phyloP scores from a whole-genome alignment of 2,888 invertebrate genomes.

The Lydus trimaculatus region DNA sequence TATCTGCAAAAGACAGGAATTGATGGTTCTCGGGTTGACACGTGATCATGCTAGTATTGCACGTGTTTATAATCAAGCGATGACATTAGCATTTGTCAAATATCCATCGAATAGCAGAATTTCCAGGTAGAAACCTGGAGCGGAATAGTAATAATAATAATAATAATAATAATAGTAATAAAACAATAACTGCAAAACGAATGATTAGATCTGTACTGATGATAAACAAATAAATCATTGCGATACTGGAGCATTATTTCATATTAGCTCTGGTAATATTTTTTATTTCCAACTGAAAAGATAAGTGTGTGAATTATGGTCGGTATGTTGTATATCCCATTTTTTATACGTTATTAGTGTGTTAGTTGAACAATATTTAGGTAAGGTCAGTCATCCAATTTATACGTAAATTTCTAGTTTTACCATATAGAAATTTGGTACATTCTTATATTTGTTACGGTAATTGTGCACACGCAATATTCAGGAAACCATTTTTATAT shows the following conservation, averaged over 20 bases:
- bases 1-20: conserved; percentile 32
- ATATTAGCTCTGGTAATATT: background rate
- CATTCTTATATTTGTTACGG: background rate
- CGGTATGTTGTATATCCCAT: background rate
- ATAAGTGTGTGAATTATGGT: conserved; percentile 7
- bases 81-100: conserved; percentile 28
- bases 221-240: background rate
- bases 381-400: background rate
- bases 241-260: background rate
- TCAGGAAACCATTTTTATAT: conserved; percentile 18
- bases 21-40: conserved; percentile 35
- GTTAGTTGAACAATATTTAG: background rate
- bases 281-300: background rate
- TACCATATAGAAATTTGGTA: background rate
- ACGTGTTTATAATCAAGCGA: conserved; percentile 31
- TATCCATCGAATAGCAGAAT: conserved; percentile 8
- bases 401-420: background rate
- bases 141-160: no score
- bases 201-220: background rate
- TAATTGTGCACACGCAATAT: conserved; percentile 18
- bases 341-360: background rate
- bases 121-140: background rate
- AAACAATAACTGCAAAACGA: background rate
- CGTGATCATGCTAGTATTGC: conserved; percentile 29
- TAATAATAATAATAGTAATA: no score